Percentiles rank a stretch among this genome's conserved stretches.
Conservation (phyloP, 2,888 invertebrate genomes). For the Tetragnatha montana region DNA sequence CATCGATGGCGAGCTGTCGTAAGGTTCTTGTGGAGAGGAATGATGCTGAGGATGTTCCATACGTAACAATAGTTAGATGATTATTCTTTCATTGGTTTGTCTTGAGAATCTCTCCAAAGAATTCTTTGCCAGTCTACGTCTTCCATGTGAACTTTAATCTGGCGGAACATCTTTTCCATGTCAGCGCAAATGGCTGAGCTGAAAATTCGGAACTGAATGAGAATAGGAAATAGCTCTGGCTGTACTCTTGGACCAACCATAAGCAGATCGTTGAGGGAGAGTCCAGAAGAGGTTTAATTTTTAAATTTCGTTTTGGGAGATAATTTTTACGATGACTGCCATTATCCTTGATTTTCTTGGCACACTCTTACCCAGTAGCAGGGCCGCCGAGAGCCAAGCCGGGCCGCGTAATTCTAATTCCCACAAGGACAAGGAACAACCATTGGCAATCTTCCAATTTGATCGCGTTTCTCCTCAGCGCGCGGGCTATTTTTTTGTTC, state of each 20-base stretch:
- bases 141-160: no score
- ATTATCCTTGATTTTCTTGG: no score
- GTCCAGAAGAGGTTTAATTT: slow-evolving; percentile 30
- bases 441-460: no score
- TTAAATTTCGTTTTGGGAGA: no score
- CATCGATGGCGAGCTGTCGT: background rate
- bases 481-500: no score
- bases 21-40: slow-evolving; percentile 1
- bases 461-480: no score
- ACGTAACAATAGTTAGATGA: background rate
- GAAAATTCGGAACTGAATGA: slow-evolving; percentile 74
- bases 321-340: no score
- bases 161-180: slow-evolving; percentile 71
- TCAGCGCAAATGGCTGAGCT: slow-evolving; percentile 74
- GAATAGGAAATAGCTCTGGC: slow-evolving; percentile 74
- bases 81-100: background rate
- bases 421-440: no score
- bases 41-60: background rate
- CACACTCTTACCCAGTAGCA: no score
- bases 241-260: slow-evolving; percentile 74
- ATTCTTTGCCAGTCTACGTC: background rate
- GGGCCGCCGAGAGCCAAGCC: no score
- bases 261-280: slow-evolving; percentile 75
- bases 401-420: no score
- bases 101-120: background rate